Conservation (phyloP, 2,113 vertebrate genomes). For the Suricata suricatta region DNA sequence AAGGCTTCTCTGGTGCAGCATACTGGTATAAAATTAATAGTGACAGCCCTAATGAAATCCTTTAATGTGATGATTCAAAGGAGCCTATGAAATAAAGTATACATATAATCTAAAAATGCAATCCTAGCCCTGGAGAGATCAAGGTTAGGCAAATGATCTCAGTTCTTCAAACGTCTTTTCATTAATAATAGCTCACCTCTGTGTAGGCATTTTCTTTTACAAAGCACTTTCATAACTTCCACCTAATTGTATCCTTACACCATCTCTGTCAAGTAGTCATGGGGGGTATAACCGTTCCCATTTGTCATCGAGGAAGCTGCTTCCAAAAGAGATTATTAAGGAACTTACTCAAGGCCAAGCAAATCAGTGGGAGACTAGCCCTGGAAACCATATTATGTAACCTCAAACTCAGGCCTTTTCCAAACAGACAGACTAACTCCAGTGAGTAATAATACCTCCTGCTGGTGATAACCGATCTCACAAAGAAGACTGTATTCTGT, state of each 20-base stretch:
- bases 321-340: not conserved
- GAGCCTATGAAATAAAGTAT: constrained; percentile 26
- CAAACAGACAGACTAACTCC: not conserved
- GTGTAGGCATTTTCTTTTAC: constrained; percentile 4
- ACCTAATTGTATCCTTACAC: not conserved
- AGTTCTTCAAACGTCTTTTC: constrained; percentile 36
- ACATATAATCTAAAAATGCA: constrained; percentile 50
- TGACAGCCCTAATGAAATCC: constrained; percentile 41
- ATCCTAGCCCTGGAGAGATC: constrained; percentile 46
- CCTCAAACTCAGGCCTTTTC: not conserved
- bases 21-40: constrained; percentile 61
- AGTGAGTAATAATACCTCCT: not conserved
- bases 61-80: constrained; percentile 53
- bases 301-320: not conserved
- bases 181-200: not conserved
- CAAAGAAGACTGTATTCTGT: not conserved
- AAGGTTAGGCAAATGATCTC: constrained; percentile 41
- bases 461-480: not conserved
- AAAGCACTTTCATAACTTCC: not conserved
- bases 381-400: not conserved
- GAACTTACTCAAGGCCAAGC: not conserved
- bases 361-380: not conserved
- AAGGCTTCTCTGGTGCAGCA: constrained; percentile 52
- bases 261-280: not conserved
- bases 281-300: not conserved